These are phyloP conservation scores for Carterocephalus palaemon DNA, from an alignment of 2,888 invertebrate species.

Conservation along the genomic window DNA sequence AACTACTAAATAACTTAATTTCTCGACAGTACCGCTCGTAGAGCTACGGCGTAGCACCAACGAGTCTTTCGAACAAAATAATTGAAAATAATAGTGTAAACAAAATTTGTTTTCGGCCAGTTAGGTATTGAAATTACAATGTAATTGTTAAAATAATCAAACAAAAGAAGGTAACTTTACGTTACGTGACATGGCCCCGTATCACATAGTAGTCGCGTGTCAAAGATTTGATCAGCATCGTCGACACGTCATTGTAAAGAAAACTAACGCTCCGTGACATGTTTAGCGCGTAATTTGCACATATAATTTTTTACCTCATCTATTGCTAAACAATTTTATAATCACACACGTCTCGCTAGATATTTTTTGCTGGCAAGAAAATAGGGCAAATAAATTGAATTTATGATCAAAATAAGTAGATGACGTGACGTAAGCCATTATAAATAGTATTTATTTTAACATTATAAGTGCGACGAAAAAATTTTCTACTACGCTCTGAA, in stretches of 20 bases:
- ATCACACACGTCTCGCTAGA: too few relatives aligned
- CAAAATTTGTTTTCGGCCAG: too few relatives aligned
- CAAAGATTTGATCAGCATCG: slow-evolving; percentile 39
- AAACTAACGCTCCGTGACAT: slow-evolving; percentile 17
- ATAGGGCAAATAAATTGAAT: too few relatives aligned
- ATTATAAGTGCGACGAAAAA: too few relatives aligned
- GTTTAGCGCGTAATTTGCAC: slow-evolving; percentile 18
- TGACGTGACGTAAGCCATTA: too few relatives aligned
- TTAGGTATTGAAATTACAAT: not conserved
- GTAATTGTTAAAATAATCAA: not conserved
- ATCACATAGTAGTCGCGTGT: slow-evolving; percentile 43
- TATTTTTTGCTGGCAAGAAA: too few relatives aligned
- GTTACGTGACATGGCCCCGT: slow-evolving; percentile 39
- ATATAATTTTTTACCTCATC: slow-evolving; percentile 16
- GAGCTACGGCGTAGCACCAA: slow-evolving; percentile 6
- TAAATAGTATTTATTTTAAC: not conserved
- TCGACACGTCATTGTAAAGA: slow-evolving; percentile 31
- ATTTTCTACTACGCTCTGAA: too few relatives aligned
- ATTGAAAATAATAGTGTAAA: too few relatives aligned
- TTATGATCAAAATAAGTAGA: too few relatives aligned
- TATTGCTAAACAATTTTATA: slow-evolving; percentile 3
- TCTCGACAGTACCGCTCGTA: too few relatives aligned
- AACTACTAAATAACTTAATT: too few relatives aligned
- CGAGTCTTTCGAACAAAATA: not conserved
- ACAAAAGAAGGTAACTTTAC: slow-evolving; percentile 12